Conservation (phyloP, 2,797 vertebrate species). For the Columba guinea region DNA sequence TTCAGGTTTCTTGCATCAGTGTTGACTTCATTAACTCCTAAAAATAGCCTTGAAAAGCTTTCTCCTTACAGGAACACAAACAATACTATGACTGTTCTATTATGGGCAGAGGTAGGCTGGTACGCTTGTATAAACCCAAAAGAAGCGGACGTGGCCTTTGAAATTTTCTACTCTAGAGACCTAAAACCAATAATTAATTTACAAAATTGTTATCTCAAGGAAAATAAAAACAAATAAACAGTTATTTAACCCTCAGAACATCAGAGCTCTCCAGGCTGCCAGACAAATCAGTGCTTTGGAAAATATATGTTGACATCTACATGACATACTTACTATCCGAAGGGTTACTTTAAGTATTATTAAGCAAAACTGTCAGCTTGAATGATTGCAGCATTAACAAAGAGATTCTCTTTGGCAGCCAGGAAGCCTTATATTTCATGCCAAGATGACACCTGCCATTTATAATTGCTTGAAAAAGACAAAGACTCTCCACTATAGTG, state of each 20-base stretch:
- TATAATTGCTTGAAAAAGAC: slow-evolving; percentile 31
- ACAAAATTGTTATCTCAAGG: background rate
- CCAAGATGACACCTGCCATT: slow-evolving; percentile 52
- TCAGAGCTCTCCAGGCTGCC: background rate
- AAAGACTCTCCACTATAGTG: background rate
- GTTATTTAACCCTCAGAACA: slow-evolving; percentile 24
- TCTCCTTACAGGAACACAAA: background rate
- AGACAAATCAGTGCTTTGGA: slow-evolving; percentile 1
- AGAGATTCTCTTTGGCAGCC: slow-evolving; percentile 10
- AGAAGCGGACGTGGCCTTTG: background rate
- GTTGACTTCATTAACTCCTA: slow-evolving; percentile 5
- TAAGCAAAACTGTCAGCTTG: slow-evolving; percentile 37
- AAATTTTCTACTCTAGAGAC: background rate
- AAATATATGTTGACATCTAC: background rate
- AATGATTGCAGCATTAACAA: slow-evolving; percentile 29
- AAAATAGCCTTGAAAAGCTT: slow-evolving; percentile 36
- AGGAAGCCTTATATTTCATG: background rate
- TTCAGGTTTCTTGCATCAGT: background rate
- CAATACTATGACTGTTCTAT: background rate
- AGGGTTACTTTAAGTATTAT: slow-evolving; percentile 16
- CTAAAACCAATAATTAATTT: background rate
- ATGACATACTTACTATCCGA: background rate
- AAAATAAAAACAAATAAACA: background rate
- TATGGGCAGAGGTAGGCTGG: background rate
- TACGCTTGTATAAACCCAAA: background rate